Base-by-base conservation (phyloP, 2,888 invertebrate genomes). In the Yponomeuta malinellus region DNA sequence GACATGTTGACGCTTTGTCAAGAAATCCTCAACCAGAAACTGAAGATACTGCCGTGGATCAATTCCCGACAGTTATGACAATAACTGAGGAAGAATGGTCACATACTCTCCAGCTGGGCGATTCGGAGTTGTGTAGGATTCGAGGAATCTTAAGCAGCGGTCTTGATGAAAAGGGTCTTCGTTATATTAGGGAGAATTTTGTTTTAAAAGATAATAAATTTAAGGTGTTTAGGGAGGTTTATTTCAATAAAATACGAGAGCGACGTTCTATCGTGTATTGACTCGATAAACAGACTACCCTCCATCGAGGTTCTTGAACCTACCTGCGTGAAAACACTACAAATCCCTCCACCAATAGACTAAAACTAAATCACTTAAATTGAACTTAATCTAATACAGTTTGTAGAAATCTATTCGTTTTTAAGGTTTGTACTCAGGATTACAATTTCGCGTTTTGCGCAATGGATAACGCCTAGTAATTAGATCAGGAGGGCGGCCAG, bases 141-240 rank as follows among this genome's bases (percentile, higher is more conserved):
- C 33, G 72, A 12, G 71, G 73, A 66, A 71, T 75, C 64, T 15
- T 75, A 0, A 48, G 15, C 29, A 63, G 9, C 63, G 68, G 74
- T 9, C 9, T 75, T 8, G 74, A 76, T 37, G 9, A 67, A 2
- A 71, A 75, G 9, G 72, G 71, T 0, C 23, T 75, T 1, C 15
- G 72, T n/a, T 72, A 75, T 23, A 74, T 76, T 23, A 73, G 67
- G 59, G 72, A 75, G 8, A 75, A 75, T 37, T 76, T 72, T 63
- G 31, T 73, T 0, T 10, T 81, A 74, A 72, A 70, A 31, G 72
- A 75, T 10, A 73, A 73, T 12, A 74, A 33, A 33, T 33, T 33
- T 23, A 23, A 23, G 23, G 33, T 33, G 33, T 33, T 33, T 33
- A 33, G 43, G 8, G 43, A 6, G 43, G 43, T 43, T 43, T 43